These are phyloP conservation scores for Trachelus stipa DNA, from an alignment of 2,888 invertebrate genomes.

Conservation along the genomic window DNA sequence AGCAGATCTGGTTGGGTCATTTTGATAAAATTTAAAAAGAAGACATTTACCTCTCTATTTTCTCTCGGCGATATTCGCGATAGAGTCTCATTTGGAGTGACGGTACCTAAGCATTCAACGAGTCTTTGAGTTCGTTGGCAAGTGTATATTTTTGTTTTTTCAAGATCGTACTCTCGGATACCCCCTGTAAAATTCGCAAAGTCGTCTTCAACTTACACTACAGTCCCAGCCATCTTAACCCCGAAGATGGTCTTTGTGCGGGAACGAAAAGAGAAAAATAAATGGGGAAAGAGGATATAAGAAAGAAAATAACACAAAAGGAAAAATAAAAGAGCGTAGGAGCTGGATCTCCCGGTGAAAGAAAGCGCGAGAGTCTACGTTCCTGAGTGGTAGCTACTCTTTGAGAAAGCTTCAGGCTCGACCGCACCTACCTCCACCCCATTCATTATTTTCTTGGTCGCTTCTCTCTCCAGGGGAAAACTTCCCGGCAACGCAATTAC, in stretches of 20 bases:
- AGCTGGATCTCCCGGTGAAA: not conserved
- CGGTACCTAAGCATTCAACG: not conserved
- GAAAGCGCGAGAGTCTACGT: not conserved
- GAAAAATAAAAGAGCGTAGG: not conserved
- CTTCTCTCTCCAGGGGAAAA: conserved; percentile 59
- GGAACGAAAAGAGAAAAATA: not conserved
- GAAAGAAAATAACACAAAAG: not conserved
- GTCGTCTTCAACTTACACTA: not conserved
- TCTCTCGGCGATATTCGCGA: not conserved
- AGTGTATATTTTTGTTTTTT: not conserved
- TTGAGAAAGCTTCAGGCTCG: conserved; percentile 33
- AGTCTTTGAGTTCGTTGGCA: not conserved
- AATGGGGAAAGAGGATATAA: not conserved
- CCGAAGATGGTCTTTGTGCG: not conserved
- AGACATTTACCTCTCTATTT: not conserved
- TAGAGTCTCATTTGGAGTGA: not conserved
- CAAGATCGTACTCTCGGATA: not conserved
- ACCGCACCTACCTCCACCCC: conserved; percentile 37
- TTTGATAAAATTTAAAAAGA: not conserved
- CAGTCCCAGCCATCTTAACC: not conserved
- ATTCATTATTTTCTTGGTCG: conserved; percentile 66
- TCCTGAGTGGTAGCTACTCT: conserved; percentile 11
- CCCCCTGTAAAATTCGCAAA: not conserved
- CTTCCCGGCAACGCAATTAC: conserved; percentile 66
- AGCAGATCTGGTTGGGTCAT: not conserved